Evolutionary conservation across 1,140 invertebrate species (phyloP).

Genomic region (Cataglyphis hispanica): DNA sequence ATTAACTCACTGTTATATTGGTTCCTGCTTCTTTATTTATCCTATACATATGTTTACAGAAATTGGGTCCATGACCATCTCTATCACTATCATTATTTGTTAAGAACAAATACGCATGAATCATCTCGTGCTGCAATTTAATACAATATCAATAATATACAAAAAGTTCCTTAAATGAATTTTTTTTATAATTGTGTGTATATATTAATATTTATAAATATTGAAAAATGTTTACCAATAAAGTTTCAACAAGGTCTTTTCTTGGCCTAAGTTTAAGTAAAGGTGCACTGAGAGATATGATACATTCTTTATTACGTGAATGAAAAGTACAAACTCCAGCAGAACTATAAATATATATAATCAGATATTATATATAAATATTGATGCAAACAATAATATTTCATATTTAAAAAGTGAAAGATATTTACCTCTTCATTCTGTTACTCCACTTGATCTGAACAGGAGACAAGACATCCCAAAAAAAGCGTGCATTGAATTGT

Average conservation of each 20-base stretch:
- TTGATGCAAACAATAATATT: constrained; percentile 30
- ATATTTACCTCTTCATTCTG: constrained; percentile 94
- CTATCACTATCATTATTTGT: constrained; percentile 93
- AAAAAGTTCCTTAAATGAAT: constrained; percentile 41
- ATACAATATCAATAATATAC: constrained; percentile 63
- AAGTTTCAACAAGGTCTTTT: constrained; percentile 97
- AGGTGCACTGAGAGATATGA: constrained; percentile 95
- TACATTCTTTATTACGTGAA: constrained; percentile 91
- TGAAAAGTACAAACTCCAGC: constrained; percentile 95
- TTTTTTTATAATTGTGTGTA: constrained; percentile 21
- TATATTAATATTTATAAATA: constrained; percentile 4
- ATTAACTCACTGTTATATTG: constrained; percentile 92
- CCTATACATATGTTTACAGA: constrained; percentile 96
- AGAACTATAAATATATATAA: constrained; percentile 88
- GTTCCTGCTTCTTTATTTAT: constrained; percentile 96
- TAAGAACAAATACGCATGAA: constrained; percentile 98
- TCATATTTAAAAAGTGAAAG: constrained; percentile 4
- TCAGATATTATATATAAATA: constrained; percentile 42
- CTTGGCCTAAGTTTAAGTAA: constrained; percentile 96
- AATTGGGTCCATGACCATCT: constrained; percentile 98
- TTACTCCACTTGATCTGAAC: constrained; percentile 98
- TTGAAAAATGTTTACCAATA: constrained; percentile 89
- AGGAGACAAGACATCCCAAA: constrained; percentile 91
- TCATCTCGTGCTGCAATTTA: constrained; percentile 97
- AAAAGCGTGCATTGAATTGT: constrained; percentile 95